Percentiles rank a stretch among this genome's conserved stretches.
Evolutionary conservation across 2,113 vertebrate species (phyloP).

Genomic region (Telmatochromis sp.): DNA sequence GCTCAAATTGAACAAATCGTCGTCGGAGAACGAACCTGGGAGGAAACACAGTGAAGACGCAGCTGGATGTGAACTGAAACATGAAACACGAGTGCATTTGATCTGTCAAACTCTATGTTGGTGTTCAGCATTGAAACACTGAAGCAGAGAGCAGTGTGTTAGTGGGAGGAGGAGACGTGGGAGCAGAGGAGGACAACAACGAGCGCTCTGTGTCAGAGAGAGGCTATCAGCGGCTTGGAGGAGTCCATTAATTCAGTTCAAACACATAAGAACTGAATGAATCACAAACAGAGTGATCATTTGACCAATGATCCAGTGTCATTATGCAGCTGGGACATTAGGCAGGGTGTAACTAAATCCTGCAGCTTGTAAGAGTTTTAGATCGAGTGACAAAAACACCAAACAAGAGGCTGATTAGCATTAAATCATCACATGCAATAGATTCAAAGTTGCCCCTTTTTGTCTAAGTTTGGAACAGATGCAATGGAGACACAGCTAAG

Average conservation of each 20-base stretch:
- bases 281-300: neutral
- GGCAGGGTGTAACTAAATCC: neutral
- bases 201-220: neutral
- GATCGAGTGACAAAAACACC: neutral
- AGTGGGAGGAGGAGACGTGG: neutral
- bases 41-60: neutral
- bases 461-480: neutral
- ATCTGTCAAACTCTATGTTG: neutral
- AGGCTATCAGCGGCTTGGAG: neutral
- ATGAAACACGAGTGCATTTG: neutral
- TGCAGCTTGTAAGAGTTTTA: rapidly evolving
- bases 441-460: neutral
- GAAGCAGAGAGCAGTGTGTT: neutral
- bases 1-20: slow-evolving; percentile 61
- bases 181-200: neutral
- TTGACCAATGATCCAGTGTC: neutral
- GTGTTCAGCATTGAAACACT: neutral
- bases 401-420: neutral
- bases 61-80: neutral
- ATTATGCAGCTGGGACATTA: neutral
- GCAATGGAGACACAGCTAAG: neutral
- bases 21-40: slow-evolving; percentile 69
- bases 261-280: neutral
- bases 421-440: neutral
- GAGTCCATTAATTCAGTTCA: neutral